phyloP scores from a whole-genome alignment of 2,888 invertebrate genomes.

The Sarcophaga caerulescens region DNA sequence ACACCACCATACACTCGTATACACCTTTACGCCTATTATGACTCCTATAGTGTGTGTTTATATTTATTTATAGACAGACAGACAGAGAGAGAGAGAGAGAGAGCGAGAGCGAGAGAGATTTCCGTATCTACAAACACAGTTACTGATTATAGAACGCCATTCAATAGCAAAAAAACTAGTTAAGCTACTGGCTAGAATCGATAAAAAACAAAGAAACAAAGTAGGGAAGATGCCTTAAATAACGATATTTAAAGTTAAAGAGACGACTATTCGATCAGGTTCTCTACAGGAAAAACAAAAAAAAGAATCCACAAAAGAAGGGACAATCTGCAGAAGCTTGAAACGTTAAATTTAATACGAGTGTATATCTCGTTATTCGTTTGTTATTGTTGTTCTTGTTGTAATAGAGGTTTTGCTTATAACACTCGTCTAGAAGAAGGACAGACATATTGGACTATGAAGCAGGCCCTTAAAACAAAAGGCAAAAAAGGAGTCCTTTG shows the following conservation, averaged over 20 bases:
- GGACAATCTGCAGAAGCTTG: constrained; percentile 49
- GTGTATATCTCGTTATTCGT: constrained; percentile 3
- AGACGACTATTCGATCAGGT: constrained; percentile 28
- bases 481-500: constrained; percentile 31
- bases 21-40: neutral
- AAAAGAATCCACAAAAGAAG: constrained; percentile 11
- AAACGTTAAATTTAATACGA: constrained; percentile 36
- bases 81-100: neutral
- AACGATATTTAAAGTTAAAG: neutral
- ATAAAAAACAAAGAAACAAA: neutral
- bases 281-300: constrained; percentile 1
- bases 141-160: constrained; percentile 13
- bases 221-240: neutral
- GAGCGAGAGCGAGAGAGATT: neutral
- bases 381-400: neutral
- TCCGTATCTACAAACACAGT: constrained; percentile 5
- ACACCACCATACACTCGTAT: neutral
- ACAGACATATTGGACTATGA: no score
- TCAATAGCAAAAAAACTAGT: constrained; percentile 49
- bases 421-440: constrained; percentile 29
- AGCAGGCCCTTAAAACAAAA: neutral
- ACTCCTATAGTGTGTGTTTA: neutral
- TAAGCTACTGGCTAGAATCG: constrained; percentile 59
- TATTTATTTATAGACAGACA: no score
- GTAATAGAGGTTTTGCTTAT: constrained; percentile 18